Evolutionary conservation across 1,140 invertebrate genomes (phyloP), one percentile per base, ranked within the genome.

Genomic region (Heliothis subflexa): DNA sequence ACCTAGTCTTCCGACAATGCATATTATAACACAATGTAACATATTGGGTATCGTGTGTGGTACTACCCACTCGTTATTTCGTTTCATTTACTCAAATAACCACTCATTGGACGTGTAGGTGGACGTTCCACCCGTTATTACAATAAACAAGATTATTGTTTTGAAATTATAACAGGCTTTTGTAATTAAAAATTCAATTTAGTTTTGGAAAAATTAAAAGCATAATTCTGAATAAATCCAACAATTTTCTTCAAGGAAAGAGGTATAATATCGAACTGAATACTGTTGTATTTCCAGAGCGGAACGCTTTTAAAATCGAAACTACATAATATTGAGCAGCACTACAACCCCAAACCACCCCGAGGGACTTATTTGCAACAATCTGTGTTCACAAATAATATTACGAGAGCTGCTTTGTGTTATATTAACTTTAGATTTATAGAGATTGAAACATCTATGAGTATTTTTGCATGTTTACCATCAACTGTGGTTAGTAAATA

Each of bases 341-440:
- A 79, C 71, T 59, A 70, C 76, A 61, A 55, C 59, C 40, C 76
- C 61, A 62, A 81, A 59, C 78, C 68, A 81, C 78, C 82, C 81
- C 86, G 59, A 59, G 87, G 79, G 86, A 88, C 86, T 86, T 87
- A 88, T 89, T 89, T 89, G 85, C 80, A 85, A 82, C 87, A 88
- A 85, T 85, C 82, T 86, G 85, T 84, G 79, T 86, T 85, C 86
- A 83, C 82, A 85, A 86, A 86, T 87, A 84, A 75, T 50, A 75
- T 82, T 82, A 82, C 78, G 25, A 54, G 74, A 55, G 54, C 33
- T 54, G 73, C 72, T 82, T 76, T 62, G 75, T 59, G 52, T 75
- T 75, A 66, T 73, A 68, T 61, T 66, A 71, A 78, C 79, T 72
- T 78, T 47, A 72, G 62, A 70, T 72, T 45, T 72, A 72, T 49